Evolutionary conservation across 2,888 invertebrate genomes (phyloP).

Genomic region (Selenia dentaria): DNA sequence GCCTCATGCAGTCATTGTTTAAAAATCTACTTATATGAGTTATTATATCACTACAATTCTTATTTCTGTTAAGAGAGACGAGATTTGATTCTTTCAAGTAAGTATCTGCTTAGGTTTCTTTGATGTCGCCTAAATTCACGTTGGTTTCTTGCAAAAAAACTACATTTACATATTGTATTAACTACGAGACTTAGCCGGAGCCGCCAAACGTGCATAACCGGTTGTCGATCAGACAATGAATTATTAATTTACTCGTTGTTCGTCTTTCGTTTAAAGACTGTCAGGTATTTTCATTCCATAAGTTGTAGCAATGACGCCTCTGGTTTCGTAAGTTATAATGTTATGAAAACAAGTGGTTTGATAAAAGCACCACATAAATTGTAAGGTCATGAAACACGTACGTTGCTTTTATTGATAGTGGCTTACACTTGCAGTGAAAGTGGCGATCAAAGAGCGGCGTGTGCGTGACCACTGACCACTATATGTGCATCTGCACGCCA

Average conservation of each 20-base stretch:
- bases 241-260: slow-evolving; percentile 36
- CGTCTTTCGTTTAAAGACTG: slow-evolving; percentile 34
- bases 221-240: slow-evolving; percentile 31
- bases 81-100: no score
- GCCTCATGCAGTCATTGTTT: neutral
- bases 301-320: no score
- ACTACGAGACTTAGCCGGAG: neutral
- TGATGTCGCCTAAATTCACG: no score
- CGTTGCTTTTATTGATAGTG: slow-evolving; percentile 31
- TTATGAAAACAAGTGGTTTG: slow-evolving; percentile 25
- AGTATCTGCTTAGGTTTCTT: no score
- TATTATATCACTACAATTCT: no score
- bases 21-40: no score
- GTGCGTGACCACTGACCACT: slow-evolving; percentile 14
- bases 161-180: neutral
- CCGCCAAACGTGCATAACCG: slow-evolving; percentile 33
- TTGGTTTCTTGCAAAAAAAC: neutral
- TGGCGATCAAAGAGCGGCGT: slow-evolving; percentile 45
- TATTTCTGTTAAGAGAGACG: no score
- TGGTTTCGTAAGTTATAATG: no score
- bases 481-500: slow-evolving; percentile 7
- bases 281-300: slow-evolving; percentile 29
- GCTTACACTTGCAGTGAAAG: slow-evolving; percentile 67
- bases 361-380: slow-evolving; percentile 41
- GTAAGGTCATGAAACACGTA: slow-evolving; percentile 42